Evolutionary conservation across 1,140 invertebrate species (phyloP).

Genomic region (Triops cancriformis): DNA sequence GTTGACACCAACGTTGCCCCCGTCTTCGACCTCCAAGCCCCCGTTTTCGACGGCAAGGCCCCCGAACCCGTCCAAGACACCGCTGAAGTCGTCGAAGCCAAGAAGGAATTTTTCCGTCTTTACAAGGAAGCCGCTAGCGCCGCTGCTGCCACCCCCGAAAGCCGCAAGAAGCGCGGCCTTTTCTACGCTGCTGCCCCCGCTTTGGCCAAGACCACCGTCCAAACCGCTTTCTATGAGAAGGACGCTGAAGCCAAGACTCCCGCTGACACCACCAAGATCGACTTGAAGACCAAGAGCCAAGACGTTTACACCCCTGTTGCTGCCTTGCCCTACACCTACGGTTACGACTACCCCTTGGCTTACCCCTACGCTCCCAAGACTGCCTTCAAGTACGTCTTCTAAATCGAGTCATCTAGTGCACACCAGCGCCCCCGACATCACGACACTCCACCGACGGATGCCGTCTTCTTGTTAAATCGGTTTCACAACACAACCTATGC

Average conservation of each 20-base stretch:
- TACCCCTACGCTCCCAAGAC: not conserved
- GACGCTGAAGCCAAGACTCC: slow-evolving; percentile 24
- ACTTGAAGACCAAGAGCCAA: slow-evolving; percentile 20
- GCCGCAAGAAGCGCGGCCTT: slow-evolving; percentile 17
- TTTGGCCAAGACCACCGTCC: slow-evolving; percentile 21
- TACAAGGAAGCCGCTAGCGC: slow-evolving; percentile 1
- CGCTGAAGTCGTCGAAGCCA: slow-evolving; percentile 32
- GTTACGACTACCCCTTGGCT: slow-evolving; percentile 17
- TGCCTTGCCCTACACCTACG: not conserved
- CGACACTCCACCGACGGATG: too few species aligned
- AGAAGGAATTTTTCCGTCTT: slow-evolving; percentile 31
- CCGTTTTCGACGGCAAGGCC: slow-evolving; percentile 43
- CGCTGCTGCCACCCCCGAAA: not conserved
- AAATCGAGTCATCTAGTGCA: not conserved
- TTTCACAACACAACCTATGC: too few species aligned
- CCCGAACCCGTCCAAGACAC: slow-evolving; percentile 25
- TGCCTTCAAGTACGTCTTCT: not conserved
- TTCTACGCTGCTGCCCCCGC: not conserved
- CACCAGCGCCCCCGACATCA: not conserved
- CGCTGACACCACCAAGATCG: slow-evolving; percentile 22
- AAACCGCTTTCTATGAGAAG: slow-evolving; percentile 15
- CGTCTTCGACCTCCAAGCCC: slow-evolving; percentile 43
- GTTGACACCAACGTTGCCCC: slow-evolving; percentile 7
- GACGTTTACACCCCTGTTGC: slow-evolving; percentile 25
- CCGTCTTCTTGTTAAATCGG: too few species aligned